A percentile compares a stretch with the other conserved stretches of the same genome.
Evolutionary conservation across 2,797 vertebrate species (phyloP).

Genomic region (Bufotes viridis): DNA sequence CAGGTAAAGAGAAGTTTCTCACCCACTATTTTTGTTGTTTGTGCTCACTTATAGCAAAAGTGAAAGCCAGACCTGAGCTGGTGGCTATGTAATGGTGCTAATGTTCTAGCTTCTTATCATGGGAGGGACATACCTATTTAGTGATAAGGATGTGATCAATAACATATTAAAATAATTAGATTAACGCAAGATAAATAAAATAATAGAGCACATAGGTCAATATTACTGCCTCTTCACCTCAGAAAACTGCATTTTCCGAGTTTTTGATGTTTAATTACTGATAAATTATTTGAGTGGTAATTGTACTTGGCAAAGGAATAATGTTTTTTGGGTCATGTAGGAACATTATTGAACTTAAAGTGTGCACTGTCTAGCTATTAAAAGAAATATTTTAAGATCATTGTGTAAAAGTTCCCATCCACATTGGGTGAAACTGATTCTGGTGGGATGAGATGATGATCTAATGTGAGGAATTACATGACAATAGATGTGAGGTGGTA

Average conservation of each 20-base stretch:
- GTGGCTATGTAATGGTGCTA: background rate
- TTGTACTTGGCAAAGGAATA: background rate
- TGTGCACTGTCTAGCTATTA: background rate
- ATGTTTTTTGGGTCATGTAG: background rate
- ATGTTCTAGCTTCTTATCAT: background rate
- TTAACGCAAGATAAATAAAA: background rate
- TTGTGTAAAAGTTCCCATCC: no score
- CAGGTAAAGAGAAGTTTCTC: no score
- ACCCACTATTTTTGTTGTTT: no score
- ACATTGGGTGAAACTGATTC: no score
- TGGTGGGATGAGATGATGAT: no score
- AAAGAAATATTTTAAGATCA: background rate
- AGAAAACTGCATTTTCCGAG: background rate
- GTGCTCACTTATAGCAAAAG: no score
- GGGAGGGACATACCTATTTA: background rate
- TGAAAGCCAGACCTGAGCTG: no score
- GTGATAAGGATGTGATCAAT: background rate
- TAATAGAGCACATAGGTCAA: background rate
- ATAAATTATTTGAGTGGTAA: background rate
- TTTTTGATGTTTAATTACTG: background rate
- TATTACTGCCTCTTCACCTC: background rate
- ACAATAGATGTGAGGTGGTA: no score
- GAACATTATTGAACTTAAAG: background rate
- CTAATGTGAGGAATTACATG: no score
- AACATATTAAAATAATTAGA: background rate